phyloP scores from a whole-genome alignment of 2,797 vertebrate species.

The Diglossa cyanea region DNA sequence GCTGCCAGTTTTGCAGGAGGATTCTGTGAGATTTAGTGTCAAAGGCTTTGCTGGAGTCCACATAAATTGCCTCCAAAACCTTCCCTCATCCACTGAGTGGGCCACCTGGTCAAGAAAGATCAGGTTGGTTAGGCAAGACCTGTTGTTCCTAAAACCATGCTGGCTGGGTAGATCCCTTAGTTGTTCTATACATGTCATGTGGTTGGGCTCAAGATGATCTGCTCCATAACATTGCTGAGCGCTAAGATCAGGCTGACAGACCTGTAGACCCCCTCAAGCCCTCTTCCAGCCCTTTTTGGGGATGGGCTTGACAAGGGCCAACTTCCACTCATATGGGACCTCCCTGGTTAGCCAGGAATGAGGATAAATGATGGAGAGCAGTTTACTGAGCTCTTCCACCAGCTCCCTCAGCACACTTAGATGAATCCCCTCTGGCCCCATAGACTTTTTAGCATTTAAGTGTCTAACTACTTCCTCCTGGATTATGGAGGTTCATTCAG shows the following conservation, averaged over 20 bases:
- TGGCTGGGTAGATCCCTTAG: background rate
- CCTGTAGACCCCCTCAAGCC: too few relatives aligned
- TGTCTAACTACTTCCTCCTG: background rate
- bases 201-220: background rate
- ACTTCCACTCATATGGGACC: background rate
- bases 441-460: too few relatives aligned
- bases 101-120: background rate
- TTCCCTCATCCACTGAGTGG: fast-evolving
- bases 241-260: background rate
- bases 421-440: background rate
- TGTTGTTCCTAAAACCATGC: background rate
- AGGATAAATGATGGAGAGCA: background rate
- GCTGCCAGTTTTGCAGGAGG: background rate
- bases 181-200: background rate
- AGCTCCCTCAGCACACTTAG: background rate
- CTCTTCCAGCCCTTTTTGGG: background rate
- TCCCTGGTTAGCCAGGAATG: background rate
- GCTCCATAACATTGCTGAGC: too few relatives aligned
- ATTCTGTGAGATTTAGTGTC: fast-evolving
- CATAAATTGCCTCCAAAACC: background rate
- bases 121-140: background rate
- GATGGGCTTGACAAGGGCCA: background rate
- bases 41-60: background rate
- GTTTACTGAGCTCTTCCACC: background rate
- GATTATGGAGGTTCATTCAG: background rate